These are phyloP conservation scores for Scolanthus callimorphus DNA, from an alignment of 92 coral and sea anemone species.

Conservation along the genomic window DNA sequence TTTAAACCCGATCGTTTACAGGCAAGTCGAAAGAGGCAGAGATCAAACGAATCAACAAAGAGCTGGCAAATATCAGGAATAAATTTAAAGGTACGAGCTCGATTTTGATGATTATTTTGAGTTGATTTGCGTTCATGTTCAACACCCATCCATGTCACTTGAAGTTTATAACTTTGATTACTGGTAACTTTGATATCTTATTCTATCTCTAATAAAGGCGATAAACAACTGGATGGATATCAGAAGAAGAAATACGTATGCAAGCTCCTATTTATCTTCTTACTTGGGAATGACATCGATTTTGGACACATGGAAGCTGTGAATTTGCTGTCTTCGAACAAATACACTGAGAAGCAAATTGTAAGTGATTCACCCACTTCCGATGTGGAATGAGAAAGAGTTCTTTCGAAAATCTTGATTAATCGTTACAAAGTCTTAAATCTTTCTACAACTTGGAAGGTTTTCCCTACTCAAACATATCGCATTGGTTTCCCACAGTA, in stretches of 20 bases:
- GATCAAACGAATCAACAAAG: slow-evolving; percentile 92
- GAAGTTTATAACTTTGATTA: neutral
- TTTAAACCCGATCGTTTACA: slow-evolving; percentile 13
- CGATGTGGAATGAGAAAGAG: too few species aligned
- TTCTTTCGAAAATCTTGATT: too few species aligned
- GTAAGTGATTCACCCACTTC: too few species aligned
- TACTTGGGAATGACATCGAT: slow-evolving; percentile 95
- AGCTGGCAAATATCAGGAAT: slow-evolving; percentile 95
- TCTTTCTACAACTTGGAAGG: too few species aligned
- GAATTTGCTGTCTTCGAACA: slow-evolving; percentile 91
- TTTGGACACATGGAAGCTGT: slow-evolving; percentile 99
- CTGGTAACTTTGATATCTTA: neutral
- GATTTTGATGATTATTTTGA: slow-evolving; percentile 7
- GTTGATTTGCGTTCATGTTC: too few species aligned
- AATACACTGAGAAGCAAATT: slow-evolving; percentile 97
- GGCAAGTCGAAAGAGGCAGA: slow-evolving; percentile 99
- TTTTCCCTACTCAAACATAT: too few species aligned
- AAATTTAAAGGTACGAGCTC: slow-evolving; percentile 93
- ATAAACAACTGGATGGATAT: slow-evolving; percentile 95
- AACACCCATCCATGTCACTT: too few species aligned
- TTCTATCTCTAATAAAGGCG: slow-evolving; percentile 48
- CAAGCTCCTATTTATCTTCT: slow-evolving; percentile 89
- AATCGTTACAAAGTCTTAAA: too few species aligned
- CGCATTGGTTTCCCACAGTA: too few species aligned
- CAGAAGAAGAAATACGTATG: slow-evolving; percentile 99